Conservation (phyloP, 2,797 vertebrate genomes). For the Melanotaenia maccullochi region DNA sequence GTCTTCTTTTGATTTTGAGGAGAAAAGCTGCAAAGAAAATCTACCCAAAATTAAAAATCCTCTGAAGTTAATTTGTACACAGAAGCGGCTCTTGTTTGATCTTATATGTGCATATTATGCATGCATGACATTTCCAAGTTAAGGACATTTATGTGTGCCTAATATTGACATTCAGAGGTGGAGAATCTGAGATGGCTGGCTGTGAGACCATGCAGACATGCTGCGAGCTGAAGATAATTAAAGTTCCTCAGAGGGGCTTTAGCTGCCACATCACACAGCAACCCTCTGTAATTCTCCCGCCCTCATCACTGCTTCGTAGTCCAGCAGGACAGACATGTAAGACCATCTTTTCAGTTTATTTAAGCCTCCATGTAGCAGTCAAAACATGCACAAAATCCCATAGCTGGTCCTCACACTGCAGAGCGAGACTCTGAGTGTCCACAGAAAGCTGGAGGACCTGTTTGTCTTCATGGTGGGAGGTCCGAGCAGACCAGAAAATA, state of each 20-base stretch:
- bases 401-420: not conserved
- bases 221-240: conserved; percentile 13
- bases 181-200: not conserved
- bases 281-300: conserved; percentile 6
- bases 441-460: not conserved
- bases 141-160: not conserved
- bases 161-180: not conserved
- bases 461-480: too few relatives aligned
- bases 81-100: not conserved
- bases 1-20: not conserved
- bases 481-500: not conserved
- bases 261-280: conserved; percentile 15
- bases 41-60: not conserved
- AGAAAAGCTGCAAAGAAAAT: not conserved
- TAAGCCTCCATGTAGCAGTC: conserved; percentile 8
- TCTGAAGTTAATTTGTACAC: not conserved
- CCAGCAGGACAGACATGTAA: not conserved
- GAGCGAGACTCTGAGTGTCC: not conserved
- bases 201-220: not conserved
- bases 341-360: conserved; percentile 9
- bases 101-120: not conserved
- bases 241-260: conserved; percentile 18
- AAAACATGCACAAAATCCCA: not conserved
- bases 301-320: not conserved
- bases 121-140: not conserved